phyloP scores from a whole-genome alignment of 2,113 vertebrate genomes.

The Heterotilapia buettikoferi region DNA sequence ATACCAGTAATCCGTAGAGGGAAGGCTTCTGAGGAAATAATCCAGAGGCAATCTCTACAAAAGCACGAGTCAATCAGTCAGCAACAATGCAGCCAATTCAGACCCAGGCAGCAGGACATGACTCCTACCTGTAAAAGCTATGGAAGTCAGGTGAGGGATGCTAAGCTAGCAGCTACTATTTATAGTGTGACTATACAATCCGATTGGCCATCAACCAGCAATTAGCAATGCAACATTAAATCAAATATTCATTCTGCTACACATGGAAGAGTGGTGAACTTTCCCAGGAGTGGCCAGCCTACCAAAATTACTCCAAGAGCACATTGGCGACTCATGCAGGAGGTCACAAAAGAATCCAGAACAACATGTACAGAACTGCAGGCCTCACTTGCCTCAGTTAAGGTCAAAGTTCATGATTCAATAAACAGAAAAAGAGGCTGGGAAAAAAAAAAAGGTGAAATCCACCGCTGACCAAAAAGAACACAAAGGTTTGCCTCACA shows the following conservation, averaged over 20 bases:
- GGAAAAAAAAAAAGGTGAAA: neutral
- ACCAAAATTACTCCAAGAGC: neutral
- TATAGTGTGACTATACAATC: neutral
- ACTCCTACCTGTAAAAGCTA: neutral
- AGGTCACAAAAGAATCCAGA: neutral
- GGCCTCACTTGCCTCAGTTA: neutral
- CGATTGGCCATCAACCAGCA: neutral
- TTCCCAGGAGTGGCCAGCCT: neutral
- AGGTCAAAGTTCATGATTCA: neutral
- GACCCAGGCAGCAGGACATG: neutral
- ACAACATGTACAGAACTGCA: neutral
- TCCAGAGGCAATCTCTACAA: neutral
- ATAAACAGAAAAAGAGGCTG: neutral
- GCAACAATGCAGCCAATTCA: neutral
- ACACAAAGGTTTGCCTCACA: neutral
- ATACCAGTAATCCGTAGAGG: neutral
- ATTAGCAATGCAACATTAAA: neutral
- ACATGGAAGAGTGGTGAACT: neutral
- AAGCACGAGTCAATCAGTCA: neutral
- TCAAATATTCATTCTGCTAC: neutral
- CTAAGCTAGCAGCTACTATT: neutral
- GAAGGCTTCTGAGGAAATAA: neutral
- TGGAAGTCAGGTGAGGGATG: neutral
- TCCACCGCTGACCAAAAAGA: neutral
- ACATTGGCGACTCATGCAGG: neutral